These are phyloP conservation scores for Drosophila borealis DNA, from an alignment of 2,888 invertebrate species.

Conservation along the genomic window DNA sequence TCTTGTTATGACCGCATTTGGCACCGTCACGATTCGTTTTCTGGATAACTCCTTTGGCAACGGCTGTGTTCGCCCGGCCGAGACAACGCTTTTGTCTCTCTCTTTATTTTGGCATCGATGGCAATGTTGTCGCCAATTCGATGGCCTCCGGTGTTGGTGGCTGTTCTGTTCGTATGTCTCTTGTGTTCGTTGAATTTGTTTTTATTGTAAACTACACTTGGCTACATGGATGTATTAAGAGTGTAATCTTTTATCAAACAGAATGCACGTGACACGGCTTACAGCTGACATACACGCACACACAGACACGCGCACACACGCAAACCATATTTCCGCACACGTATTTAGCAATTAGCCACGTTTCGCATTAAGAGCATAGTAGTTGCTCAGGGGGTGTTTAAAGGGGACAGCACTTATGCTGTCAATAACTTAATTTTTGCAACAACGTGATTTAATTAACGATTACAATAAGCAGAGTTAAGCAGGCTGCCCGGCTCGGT, in stretches of 20 bases:
- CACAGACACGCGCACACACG: conserved; percentile 8
- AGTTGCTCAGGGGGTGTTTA: neutral
- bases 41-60: conserved; percentile 12
- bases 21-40: conserved; percentile 9
- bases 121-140: neutral
- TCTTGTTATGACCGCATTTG: neutral
- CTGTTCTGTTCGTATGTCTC: neutral
- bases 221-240: neutral
- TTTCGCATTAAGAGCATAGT: conserved; percentile 27
- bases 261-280: conserved; percentile 10
- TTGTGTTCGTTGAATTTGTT: neutral
- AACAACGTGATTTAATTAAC: conserved; percentile 78
- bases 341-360: conserved; percentile 66
- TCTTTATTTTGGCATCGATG: conserved; percentile 4
- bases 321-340: neutral
- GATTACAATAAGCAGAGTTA: conserved; percentile 54
- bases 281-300: neutral
- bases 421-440: conserved; percentile 78
- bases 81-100: too few species aligned
- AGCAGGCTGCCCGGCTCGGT: conserved; percentile 1
- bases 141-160: neutral
- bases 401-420: conserved; percentile 51
- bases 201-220: neutral
- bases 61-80: neutral
- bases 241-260: conserved; percentile 9